A percentile compares a stretch with the other conserved stretches of the same genome.
Evolutionary conservation across 1,140 invertebrate genomes (phyloP).

Genomic region (Drosophila athabasca): DNA sequence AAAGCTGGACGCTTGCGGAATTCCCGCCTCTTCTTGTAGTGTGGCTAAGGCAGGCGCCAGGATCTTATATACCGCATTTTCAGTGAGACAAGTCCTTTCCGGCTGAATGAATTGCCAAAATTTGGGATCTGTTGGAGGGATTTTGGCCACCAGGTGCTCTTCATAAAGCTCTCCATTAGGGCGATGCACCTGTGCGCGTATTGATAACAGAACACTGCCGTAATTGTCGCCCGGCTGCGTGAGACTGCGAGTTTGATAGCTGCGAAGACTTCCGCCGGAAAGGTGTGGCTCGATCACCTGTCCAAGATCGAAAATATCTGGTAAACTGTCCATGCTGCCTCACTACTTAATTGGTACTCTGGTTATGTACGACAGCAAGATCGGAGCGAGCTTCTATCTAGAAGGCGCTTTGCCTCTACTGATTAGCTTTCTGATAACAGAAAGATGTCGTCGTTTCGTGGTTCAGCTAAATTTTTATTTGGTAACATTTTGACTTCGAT

Average conservation of each 20-base stretch:
- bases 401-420: not conserved
- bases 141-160: constrained; percentile 85
- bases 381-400: not conserved
- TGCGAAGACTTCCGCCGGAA: constrained; percentile 27
- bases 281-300: constrained; percentile 59
- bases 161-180: constrained; percentile 3
- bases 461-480: constrained; percentile 1
- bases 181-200: constrained; percentile 56
- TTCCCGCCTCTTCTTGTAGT: constrained; percentile 84
- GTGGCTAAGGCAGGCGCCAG: constrained; percentile 84
- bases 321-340: constrained; percentile 49
- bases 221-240: constrained; percentile 86
- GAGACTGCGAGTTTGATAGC: constrained; percentile 61
- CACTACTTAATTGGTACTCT: not conserved
- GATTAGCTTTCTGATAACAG: constrained; percentile 37
- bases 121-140: constrained; percentile 85
- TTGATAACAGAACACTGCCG: constrained; percentile 85
- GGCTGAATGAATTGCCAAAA: constrained; percentile 85
- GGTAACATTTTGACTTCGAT: not conserved
- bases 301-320: constrained; percentile 43
- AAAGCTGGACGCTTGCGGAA: constrained; percentile 79
- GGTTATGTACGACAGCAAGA: not conserved
- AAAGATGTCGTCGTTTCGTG: not conserved
- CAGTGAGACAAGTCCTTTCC: constrained; percentile 85
- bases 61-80: constrained; percentile 85